These are phyloP conservation scores for Pterocles burchelli DNA, from an alignment of 2,113 vertebrate species.

Conservation along the genomic window DNA sequence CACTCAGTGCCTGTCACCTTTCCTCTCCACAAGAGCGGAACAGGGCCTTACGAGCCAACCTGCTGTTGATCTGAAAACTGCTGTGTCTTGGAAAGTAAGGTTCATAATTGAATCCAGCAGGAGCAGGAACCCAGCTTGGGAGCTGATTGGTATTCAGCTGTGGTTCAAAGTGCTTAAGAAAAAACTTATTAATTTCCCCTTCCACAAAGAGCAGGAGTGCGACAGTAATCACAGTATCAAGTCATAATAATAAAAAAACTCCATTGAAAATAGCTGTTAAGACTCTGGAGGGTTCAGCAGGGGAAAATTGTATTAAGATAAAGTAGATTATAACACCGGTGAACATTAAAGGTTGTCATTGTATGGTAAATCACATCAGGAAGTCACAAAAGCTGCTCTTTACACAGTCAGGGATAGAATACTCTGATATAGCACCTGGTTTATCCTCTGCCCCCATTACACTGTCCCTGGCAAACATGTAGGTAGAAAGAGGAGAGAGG, in stretches of 20 bases:
- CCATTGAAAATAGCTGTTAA: constrained; percentile 64
- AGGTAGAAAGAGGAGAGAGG: neutral
- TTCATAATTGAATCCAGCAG: constrained; percentile 6
- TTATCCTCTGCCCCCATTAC: neutral
- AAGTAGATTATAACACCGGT: constrained; percentile 66
- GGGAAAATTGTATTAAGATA: constrained; percentile 79
- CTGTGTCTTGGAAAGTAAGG: constrained; percentile 13
- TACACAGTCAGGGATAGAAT: neutral
- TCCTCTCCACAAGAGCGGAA: neutral
- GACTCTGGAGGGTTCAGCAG: constrained; percentile 71
- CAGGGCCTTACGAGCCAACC: neutral
- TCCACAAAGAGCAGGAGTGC: constrained; percentile 68
- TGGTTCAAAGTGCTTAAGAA: constrained; percentile 63
- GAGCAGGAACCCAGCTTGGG: neutral
- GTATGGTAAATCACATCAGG: constrained; percentile 61
- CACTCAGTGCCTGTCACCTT: neutral
- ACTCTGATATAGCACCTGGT: neutral
- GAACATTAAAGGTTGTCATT: constrained; percentile 70
- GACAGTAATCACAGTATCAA: constrained; percentile 74
- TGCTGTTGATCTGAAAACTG: neutral
- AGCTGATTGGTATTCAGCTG: constrained; percentile 61
- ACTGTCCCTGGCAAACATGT: neutral
- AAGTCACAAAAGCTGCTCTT: constrained; percentile 53
- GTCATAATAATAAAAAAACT: constrained; percentile 66
- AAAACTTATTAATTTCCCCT: constrained; percentile 77